A percentile compares a stretch with the other conserved stretches of the same genome.
These are phyloP conservation scores for Eleutherodactylus coqui DNA, from an alignment of 2,797 vertebrate species.

Conservation along the genomic window DNA sequence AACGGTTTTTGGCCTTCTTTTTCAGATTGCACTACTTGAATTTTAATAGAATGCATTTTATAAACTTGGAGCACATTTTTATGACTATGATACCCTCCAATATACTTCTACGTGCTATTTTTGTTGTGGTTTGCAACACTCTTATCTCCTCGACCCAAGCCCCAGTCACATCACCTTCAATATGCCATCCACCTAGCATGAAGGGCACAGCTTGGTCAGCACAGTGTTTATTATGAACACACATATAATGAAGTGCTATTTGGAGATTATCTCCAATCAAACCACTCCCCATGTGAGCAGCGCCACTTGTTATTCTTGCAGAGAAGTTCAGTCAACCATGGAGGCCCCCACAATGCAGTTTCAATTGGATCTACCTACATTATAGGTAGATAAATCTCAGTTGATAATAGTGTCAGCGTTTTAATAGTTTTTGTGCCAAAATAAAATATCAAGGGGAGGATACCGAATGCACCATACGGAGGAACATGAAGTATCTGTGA, in stretches of 20 bases:
- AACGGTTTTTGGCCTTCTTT: too few species aligned
- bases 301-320: not conserved
- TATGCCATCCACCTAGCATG: not conserved
- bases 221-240: slow-evolving; percentile 58
- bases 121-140: not conserved
- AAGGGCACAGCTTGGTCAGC: slow-evolving; percentile 44
- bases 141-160: not conserved
- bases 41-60: too few species aligned
- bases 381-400: slow-evolving; percentile 18
- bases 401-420: not conserved
- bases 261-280: slow-evolving; percentile 38
- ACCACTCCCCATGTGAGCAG: slow-evolving; percentile 12
- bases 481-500: not conserved
- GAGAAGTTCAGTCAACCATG: not conserved
- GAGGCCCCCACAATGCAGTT: not conserved
- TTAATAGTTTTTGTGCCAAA: not conserved
- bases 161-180: slow-evolving; percentile 25
- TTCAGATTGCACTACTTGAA: too few species aligned
- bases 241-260: slow-evolving; percentile 40
- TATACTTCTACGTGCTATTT: not conserved
- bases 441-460: not conserved
- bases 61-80: too few species aligned
- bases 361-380: not conserved
- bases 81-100: not conserved
- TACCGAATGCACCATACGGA: not conserved